Percentiles rank a stretch among this genome's conserved stretches.
Conservation (phyloP, 2,888 invertebrate species). For the Phoenoteleia sp. region DNA sequence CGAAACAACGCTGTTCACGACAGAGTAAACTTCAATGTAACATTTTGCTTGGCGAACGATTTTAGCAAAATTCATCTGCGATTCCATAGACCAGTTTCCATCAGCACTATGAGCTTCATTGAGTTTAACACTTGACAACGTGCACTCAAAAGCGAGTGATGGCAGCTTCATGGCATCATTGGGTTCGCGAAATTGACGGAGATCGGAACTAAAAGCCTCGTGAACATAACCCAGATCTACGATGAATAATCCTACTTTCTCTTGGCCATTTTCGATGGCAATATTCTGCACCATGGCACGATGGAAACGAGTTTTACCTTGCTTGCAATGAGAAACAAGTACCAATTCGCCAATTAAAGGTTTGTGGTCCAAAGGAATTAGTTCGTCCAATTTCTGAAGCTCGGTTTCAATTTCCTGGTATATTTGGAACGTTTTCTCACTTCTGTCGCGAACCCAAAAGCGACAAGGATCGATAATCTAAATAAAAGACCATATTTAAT, state of each 20-base stretch:
- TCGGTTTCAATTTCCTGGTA: slow-evolving; percentile 83
- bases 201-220: slow-evolving; percentile 87
- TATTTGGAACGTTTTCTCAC: slow-evolving; percentile 85
- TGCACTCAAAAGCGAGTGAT: slow-evolving; percentile 91
- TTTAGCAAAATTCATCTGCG: slow-evolving; percentile 87
- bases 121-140: slow-evolving; percentile 91
- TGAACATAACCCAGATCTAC: slow-evolving; percentile 92
- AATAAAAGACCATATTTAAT: too few species aligned
- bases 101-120: slow-evolving; percentile 88
- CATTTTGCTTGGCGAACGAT: slow-evolving; percentile 24
- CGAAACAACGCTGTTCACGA: slow-evolving; percentile 92
- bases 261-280: slow-evolving; percentile 73
- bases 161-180: slow-evolving; percentile 83
- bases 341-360: slow-evolving; percentile 87
- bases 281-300: slow-evolving; percentile 79
- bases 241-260: slow-evolving; percentile 89
- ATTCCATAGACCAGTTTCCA: slow-evolving; percentile 89
- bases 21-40: slow-evolving; percentile 90
- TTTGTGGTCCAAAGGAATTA: slow-evolving; percentile 53
- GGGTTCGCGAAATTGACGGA: slow-evolving; percentile 78
- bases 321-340: slow-evolving; percentile 87
- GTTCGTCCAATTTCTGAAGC: slow-evolving; percentile 82
- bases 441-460: slow-evolving; percentile 90
- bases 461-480: slow-evolving; percentile 89
- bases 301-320: slow-evolving; percentile 75